phyloP scores from a whole-genome alignment of 2,113 vertebrate species.

The Sturnus vulgaris region DNA sequence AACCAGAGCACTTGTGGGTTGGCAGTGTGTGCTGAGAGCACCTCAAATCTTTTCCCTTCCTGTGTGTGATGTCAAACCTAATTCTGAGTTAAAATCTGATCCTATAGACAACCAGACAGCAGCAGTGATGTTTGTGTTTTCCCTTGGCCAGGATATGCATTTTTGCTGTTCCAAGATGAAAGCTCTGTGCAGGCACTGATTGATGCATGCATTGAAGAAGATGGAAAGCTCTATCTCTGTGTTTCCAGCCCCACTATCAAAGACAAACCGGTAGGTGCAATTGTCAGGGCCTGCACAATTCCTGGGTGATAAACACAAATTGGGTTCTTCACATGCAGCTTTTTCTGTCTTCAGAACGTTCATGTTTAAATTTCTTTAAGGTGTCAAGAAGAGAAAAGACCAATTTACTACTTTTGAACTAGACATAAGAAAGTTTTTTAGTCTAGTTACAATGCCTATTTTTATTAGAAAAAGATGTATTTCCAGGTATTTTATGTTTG shows the following conservation, averaged over 20 bases:
- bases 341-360: background rate
- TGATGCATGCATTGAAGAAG: conserved; percentile 97
- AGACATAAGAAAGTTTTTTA: background rate
- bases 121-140: background rate
- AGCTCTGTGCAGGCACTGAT: conserved; percentile 98
- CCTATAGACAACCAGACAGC: background rate
- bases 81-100: background rate
- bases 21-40: background rate
- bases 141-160: conserved; percentile 86
- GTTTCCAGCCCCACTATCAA: conserved; percentile 99
- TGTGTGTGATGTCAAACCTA: background rate
- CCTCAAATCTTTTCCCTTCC: background rate
- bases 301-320: background rate
- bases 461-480: background rate
- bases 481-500: background rate
- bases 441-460: background rate
- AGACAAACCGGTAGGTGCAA: conserved; percentile 92
- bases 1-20: background rate
- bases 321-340: background rate
- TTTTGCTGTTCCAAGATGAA: conserved; percentile 98
- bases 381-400: background rate
- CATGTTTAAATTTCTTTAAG: background rate
- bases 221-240: conserved; percentile 97
- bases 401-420: background rate
- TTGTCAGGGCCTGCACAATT: background rate